phyloP scores from a whole-genome alignment of 2,888 invertebrate species.

The Temnothorax ravouxi region DNA sequence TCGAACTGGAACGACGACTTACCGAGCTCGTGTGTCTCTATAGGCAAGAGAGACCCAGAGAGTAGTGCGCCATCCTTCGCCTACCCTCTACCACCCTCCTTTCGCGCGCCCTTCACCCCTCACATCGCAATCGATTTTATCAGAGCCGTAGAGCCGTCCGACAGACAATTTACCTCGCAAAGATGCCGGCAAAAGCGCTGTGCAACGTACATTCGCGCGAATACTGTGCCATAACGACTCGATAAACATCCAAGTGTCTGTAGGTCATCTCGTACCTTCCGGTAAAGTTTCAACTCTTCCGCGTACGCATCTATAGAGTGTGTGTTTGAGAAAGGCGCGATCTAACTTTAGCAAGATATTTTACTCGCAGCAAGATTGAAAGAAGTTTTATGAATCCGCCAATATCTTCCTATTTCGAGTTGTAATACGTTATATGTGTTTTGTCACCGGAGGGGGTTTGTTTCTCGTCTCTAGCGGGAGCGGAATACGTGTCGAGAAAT shows the following conservation, averaged over 20 bases:
- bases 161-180: conserved; percentile 58
- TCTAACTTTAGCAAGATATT: conserved; percentile 17
- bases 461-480: background rate
- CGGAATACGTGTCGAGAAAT: background rate
- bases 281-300: conserved; percentile 32
- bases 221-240: conserved; percentile 41
- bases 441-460: background rate
- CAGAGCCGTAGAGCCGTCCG: conserved; percentile 48
- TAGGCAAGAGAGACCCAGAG: conserved; percentile 12
- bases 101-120: conserved; percentile 17
- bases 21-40: conserved; percentile 59
- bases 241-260: conserved; percentile 50
- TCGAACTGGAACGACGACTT: conserved; percentile 61
- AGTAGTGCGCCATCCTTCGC: conserved; percentile 5
- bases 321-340: background rate
- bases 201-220: conserved; percentile 18
- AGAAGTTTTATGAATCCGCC: background rate
- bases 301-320: background rate
- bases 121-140: conserved; percentile 63
- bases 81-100: conserved; percentile 6
- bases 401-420: conserved; percentile 15
- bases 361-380: background rate
- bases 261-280: conserved; percentile 40
- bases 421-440: conserved; percentile 23
- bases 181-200: conserved; percentile 49